Percentiles rank a stretch among this genome's conserved stretches.
phyloP scores from a whole-genome alignment of 2,797 vertebrate genomes.

The Apodemus agrarius region DNA sequence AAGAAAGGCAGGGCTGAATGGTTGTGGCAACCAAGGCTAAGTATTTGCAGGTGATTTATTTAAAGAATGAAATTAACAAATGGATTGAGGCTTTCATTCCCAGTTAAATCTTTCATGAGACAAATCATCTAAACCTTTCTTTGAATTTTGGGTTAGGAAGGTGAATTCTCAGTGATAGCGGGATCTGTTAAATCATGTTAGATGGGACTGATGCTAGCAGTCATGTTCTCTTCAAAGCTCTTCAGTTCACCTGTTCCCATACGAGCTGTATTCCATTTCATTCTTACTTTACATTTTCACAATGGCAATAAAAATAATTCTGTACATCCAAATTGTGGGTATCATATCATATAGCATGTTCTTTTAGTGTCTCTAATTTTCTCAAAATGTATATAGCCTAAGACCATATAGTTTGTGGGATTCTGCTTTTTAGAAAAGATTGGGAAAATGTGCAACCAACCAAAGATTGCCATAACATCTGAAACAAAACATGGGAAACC shows the following conservation, averaged over 20 bases:
- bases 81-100: constrained; percentile 43
- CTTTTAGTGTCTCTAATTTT: constrained; percentile 12
- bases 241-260: constrained; percentile 6
- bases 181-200: background rate
- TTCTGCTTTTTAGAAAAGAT: background rate
- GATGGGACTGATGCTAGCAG: constrained; percentile 39
- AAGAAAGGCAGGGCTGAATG: background rate
- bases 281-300: background rate
- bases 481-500: constrained; percentile 55
- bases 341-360: background rate
- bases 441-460: constrained; percentile 65
- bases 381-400: constrained; percentile 48
- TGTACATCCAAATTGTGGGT: constrained; percentile 22
- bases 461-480: constrained; percentile 55
- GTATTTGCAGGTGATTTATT: constrained; percentile 45
- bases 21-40: constrained; percentile 39
- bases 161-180: constrained; percentile 52
- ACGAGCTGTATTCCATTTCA: background rate
- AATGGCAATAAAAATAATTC: constrained; percentile 4
- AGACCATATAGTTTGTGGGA: background rate
- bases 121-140: background rate
- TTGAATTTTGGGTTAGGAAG: background rate
- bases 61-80: constrained; percentile 52
- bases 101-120: constrained; percentile 62
- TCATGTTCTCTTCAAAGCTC: constrained; percentile 20